Evolutionary conservation across 92 coral and sea anemone genomes (phyloP).

Genomic region (Metridium senile): DNA sequence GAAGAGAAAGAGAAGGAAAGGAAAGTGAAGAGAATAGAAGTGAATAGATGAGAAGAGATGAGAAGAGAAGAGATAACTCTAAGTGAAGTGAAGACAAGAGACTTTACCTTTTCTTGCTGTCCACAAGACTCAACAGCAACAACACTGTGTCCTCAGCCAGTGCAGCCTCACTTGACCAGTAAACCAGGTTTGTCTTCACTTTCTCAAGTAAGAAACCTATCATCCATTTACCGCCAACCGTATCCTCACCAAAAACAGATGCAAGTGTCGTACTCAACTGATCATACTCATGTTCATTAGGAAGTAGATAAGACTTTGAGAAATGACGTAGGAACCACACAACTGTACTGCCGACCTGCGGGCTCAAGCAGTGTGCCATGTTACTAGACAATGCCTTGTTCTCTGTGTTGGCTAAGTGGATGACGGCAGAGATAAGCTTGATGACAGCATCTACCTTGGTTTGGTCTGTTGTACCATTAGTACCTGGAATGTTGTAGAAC

Average conservation of each 20-base stretch:
- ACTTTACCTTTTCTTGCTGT: slow-evolving; percentile 73
- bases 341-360: slow-evolving; percentile 90
- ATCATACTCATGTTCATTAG: slow-evolving; percentile 84
- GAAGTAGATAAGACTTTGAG: slow-evolving; percentile 83
- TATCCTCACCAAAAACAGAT: slow-evolving; percentile 77
- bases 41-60: no score
- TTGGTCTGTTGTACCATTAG: slow-evolving; percentile 34
- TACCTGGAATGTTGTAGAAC: slow-evolving; percentile 34
- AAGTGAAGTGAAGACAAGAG: neutral
- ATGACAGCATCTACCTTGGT: slow-evolving; percentile 75
- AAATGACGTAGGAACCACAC: slow-evolving; percentile 91
- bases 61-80: neutral
- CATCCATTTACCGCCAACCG: slow-evolving; percentile 84
- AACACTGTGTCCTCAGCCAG: slow-evolving; percentile 86
- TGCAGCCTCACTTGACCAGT: slow-evolving; percentile 90
- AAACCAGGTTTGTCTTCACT: slow-evolving; percentile 74
- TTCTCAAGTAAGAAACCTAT: slow-evolving; percentile 83
- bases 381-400: slow-evolving; percentile 75
- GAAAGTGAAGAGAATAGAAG: neutral
- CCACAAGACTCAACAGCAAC: slow-evolving; percentile 81
- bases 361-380: slow-evolving; percentile 81
- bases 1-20: neutral
- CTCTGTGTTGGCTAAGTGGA: slow-evolving; percentile 76
- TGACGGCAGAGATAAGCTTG: slow-evolving; percentile 67
- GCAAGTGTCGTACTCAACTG: slow-evolving; percentile 73